Conservation (phyloP, 2,113 vertebrate genomes). For the Heterochromis multidens region DNA sequence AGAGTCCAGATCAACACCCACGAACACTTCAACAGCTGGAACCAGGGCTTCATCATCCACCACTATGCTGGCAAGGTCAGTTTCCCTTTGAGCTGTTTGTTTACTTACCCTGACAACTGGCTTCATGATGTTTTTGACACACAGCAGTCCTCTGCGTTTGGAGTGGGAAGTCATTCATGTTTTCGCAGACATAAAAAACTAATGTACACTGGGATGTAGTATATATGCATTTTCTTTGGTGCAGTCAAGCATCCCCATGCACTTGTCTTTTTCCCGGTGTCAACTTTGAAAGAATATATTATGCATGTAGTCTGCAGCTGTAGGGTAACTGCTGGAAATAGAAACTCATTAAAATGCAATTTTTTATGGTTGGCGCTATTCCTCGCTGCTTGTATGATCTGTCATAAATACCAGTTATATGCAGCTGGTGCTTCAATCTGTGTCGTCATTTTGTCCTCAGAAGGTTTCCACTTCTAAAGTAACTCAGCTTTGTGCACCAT, state of each 20-base stretch:
- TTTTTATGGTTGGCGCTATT: constrained; percentile 33
- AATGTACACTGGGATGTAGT: not conserved
- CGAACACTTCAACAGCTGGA: constrained; percentile 99
- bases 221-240: not conserved
- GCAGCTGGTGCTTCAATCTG: constrained; percentile 31
- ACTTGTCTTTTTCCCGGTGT: not conserved
- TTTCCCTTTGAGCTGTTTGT: not conserved
- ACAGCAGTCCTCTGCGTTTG: not conserved
- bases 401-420: constrained; percentile 49
- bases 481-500: not conserved
- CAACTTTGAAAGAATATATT: not conserved
- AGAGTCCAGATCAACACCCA: constrained; percentile 94
- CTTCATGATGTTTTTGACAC: not conserved
- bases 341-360: constrained; percentile 33
- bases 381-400: constrained; percentile 20
- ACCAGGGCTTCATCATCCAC: constrained; percentile 98
- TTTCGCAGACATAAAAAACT: not conserved
- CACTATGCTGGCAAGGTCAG: constrained; percentile 97
- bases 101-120: not conserved
- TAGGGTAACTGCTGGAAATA: constrained; percentile 17
- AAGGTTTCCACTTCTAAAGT: constrained; percentile 7
- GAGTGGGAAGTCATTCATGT: not conserved
- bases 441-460: constrained; percentile 25
- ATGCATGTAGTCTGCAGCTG: not conserved
- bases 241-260: not conserved